A percentile compares a stretch with the other conserved stretches of the same genome.
Evolutionary conservation across 1,140 invertebrate species (phyloP).

Genomic region (Penaeus indicus): DNA sequence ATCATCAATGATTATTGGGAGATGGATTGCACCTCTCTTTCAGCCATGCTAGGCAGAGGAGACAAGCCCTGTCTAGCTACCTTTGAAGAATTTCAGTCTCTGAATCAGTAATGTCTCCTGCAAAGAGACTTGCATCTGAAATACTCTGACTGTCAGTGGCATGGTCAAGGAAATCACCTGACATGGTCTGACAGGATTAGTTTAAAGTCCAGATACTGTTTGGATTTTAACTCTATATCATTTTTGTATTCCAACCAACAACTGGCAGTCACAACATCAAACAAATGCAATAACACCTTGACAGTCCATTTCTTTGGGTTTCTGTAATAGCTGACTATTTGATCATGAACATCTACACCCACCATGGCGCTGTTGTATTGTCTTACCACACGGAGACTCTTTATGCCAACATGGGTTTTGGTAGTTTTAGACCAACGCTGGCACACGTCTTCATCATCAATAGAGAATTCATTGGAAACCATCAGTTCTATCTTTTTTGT

Average conservation of each 20-base stretch:
- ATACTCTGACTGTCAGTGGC: too few species aligned
- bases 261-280: slow-evolving; percentile 14
- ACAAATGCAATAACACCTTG: not conserved
- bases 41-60: too few species aligned
- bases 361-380: not conserved
- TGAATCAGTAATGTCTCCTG: too few species aligned
- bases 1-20: too few species aligned
- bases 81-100: too few species aligned
- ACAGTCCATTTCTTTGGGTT: slow-evolving; percentile 17
- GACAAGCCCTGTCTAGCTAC: too few species aligned
- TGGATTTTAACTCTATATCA: not conserved
- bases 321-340: not conserved
- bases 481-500: not conserved
- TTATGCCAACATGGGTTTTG: not conserved
- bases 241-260: slow-evolving; percentile 20
- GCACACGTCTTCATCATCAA: slow-evolving; percentile 2
- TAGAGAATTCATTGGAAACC: slow-evolving; percentile 14
- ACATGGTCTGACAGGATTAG: not conserved
- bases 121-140: too few species aligned
- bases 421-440: not conserved
- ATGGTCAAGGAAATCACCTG: too few species aligned
- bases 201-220: slow-evolving; percentile 23
- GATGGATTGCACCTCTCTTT: too few species aligned
- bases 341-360: slow-evolving; percentile 27
- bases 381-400: not conserved